Conservation (phyloP, 2,888 invertebrate species). For the Hydroisotoma schaefferi region DNA sequence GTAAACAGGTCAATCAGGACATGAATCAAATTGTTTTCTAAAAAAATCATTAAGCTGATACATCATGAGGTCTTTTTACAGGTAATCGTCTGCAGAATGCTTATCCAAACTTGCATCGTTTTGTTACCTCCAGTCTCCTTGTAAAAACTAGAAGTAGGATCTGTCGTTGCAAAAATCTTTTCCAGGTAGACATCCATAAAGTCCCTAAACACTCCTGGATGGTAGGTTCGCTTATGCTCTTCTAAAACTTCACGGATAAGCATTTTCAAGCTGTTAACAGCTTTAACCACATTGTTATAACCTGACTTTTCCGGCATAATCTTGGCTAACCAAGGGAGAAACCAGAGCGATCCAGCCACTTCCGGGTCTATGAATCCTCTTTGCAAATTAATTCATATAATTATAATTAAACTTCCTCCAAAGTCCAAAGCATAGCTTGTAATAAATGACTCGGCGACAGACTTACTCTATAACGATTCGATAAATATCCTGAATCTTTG, state of each 20-base stretch:
- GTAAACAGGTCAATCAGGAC: slow-evolving; percentile 35
- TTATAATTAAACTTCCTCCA: no score
- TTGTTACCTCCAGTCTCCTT: slow-evolving; percentile 33
- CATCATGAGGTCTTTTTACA: neutral
- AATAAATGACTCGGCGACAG: no score
- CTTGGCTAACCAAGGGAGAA: slow-evolving; percentile 38
- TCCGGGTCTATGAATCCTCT: slow-evolving; percentile 45
- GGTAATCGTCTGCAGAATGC: neutral
- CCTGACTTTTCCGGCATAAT: slow-evolving; percentile 33
- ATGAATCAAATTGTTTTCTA: slow-evolving; percentile 35
- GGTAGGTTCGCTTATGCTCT: slow-evolving; percentile 22
- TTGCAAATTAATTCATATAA: no score
- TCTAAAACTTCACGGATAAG: slow-evolving; percentile 25
- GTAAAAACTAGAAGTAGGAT: slow-evolving; percentile 38
- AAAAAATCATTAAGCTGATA: neutral
- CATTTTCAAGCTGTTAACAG: slow-evolving; percentile 26
- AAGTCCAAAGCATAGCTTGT: no score
- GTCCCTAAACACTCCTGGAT: slow-evolving; percentile 9
- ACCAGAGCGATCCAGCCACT: slow-evolving; percentile 37
- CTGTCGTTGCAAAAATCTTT: slow-evolving; percentile 29
- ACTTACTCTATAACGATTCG: slow-evolving; percentile 35
- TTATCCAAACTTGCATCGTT: neutral
- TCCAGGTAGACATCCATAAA: slow-evolving; percentile 22
- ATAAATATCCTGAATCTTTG: slow-evolving; percentile 27
- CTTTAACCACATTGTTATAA: slow-evolving; percentile 29